A percentile compares a stretch with the other conserved stretches of the same genome.
Conservation (phyloP, 1,140 invertebrate genomes). For the Ephestia elutella region DNA sequence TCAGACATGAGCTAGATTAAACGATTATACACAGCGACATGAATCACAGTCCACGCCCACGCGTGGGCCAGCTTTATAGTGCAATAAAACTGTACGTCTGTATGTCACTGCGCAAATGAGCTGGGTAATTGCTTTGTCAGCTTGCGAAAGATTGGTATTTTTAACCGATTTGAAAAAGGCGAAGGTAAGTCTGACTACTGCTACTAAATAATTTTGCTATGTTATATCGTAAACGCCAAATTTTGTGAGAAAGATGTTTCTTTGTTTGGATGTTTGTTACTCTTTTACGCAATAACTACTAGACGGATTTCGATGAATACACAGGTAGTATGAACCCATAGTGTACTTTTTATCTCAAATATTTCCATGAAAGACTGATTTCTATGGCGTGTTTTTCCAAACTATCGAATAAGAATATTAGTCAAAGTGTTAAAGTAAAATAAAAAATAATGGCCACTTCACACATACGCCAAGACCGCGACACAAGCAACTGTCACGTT, state of each 20-base stretch:
- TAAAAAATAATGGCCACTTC: neutral
- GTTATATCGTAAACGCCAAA: neutral
- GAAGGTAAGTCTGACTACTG: neutral
- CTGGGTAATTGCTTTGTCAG: neutral
- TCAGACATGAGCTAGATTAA: neutral
- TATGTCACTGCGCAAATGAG: conserved; percentile 1
- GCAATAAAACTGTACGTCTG: neutral
- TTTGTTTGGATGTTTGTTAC: too few relatives aligned
- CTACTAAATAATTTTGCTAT: too few relatives aligned
- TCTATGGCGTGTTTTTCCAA: too few relatives aligned
- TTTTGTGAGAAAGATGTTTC: too few relatives aligned
- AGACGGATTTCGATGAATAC: too few relatives aligned
- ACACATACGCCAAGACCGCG: neutral
- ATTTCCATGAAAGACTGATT: too few relatives aligned
- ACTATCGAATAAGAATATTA: too few relatives aligned
- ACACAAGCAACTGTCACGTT: neutral
- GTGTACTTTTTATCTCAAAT: too few relatives aligned
- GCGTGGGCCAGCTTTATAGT: neutral
- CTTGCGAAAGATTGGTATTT: neutral
- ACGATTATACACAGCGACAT: neutral
- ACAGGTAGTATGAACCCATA: too few relatives aligned
- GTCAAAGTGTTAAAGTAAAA: neutral
- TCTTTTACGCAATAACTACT: too few relatives aligned
- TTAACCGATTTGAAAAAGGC: neutral
- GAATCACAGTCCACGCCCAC: neutral